Evolutionary conservation across 2,113 vertebrate genomes (phyloP).

Genomic region (Brachypodius melanocephalos): DNA sequence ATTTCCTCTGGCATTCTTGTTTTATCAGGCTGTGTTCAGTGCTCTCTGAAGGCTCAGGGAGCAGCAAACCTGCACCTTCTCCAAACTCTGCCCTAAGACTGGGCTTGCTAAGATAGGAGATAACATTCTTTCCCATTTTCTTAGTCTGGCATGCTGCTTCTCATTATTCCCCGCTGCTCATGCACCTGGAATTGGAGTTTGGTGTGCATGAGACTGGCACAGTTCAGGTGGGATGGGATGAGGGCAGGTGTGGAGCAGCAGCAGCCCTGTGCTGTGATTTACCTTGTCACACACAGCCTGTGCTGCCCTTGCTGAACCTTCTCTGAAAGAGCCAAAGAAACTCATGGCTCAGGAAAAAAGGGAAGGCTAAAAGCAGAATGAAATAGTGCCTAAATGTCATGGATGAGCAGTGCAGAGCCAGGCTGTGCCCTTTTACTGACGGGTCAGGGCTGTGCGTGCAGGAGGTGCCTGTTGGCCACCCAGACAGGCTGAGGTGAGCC

Average conservation of each 20-base stretch:
- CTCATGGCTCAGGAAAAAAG: not conserved
- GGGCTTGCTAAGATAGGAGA: not conserved
- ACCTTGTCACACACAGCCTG: not conserved
- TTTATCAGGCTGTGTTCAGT: not conserved
- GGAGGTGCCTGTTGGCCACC: not conserved
- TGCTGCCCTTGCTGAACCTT: not conserved
- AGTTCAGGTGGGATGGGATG: not conserved
- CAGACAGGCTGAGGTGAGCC: not conserved
- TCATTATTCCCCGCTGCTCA: not conserved
- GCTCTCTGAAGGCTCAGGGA: not conserved
- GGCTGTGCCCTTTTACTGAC: not conserved
- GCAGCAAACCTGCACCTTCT: not conserved
- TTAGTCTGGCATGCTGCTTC: not conserved
- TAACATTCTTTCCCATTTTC: not conserved
- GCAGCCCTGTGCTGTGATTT: not conserved
- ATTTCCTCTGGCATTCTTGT: not conserved
- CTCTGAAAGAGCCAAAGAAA: not conserved
- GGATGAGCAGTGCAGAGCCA: not conserved
- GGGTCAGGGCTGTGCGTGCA: not conserved
- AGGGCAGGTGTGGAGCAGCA: not conserved
- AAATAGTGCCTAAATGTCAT: not conserved
- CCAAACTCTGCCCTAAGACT: not conserved
- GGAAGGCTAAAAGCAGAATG: not conserved
- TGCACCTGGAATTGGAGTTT: not conserved
- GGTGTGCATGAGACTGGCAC: not conserved